A percentile compares a stretch with the other conserved stretches of the same genome.
These are phyloP conservation scores for Microdon myrmicae DNA, from an alignment of 2,888 invertebrate species.

Conservation along the genomic window DNA sequence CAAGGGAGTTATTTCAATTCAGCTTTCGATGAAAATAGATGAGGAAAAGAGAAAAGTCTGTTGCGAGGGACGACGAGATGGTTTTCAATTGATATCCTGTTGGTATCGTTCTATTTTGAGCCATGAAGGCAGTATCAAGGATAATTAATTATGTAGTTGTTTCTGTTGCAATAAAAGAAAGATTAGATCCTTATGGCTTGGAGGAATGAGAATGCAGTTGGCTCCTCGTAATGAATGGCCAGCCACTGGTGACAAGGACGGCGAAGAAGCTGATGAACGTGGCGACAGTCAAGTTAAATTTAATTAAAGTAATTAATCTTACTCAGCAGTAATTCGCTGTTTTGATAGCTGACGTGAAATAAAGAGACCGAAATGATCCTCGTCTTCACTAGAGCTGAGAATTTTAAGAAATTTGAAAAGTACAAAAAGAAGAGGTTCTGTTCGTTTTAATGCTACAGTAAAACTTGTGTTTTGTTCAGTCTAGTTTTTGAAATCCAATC, in stretches of 20 bases:
- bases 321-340: slow-evolving; percentile 30
- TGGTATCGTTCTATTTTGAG: slow-evolving; percentile 26
- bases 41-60: slow-evolving; percentile 10
- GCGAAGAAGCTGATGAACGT: slow-evolving; percentile 15
- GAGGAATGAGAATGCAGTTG: not conserved
- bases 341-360: too few relatives aligned
- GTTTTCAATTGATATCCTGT: slow-evolving; percentile 24
- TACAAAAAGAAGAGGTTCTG: too few relatives aligned
- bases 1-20: slow-evolving; percentile 6
- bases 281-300: slow-evolving; percentile 39
- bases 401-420: too few relatives aligned
- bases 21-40: slow-evolving; percentile 1
- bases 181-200: not conserved
- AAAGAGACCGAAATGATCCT: too few relatives aligned
- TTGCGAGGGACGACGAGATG: not conserved
- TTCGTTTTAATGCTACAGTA: too few relatives aligned
- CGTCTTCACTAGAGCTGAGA: too few relatives aligned
- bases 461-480: too few relatives aligned
- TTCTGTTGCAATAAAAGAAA: not conserved
- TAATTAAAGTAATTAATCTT: slow-evolving; percentile 52
- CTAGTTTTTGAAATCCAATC: too few relatives aligned
- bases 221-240: slow-evolving; percentile 27
- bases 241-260: slow-evolving; percentile 13
- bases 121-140: slow-evolving; percentile 30
- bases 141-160: slow-evolving; percentile 47